A percentile compares a stretch with the other conserved stretches of the same genome.
phyloP scores from a whole-genome alignment of 92 coral and sea anemone species.

The Hydrozoanthus gracilis region DNA sequence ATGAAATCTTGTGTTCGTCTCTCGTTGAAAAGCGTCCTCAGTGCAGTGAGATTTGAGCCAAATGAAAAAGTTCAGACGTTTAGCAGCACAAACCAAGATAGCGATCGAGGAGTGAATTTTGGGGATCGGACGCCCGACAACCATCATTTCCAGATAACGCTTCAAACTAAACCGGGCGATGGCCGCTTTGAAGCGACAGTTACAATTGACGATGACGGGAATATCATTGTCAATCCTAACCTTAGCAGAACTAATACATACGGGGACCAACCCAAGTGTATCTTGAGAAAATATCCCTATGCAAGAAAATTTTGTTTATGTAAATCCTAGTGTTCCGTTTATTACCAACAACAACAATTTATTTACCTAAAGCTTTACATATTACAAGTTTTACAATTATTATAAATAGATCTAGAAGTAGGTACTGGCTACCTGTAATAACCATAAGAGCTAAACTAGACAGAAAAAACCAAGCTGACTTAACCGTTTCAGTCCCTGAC shows the following conservation, averaged over 20 bases:
- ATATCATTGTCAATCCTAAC: constrained; percentile 71
- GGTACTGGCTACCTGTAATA: too few species aligned
- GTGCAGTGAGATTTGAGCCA: constrained; percentile 69
- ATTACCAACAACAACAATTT: too few species aligned
- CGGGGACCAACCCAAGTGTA: constrained; percentile 84
- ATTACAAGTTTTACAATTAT: too few species aligned
- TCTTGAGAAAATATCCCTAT: constrained; percentile 69
- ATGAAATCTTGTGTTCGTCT: constrained; percentile 66
- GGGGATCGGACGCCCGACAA: constrained; percentile 71
- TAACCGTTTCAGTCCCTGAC: too few species aligned
- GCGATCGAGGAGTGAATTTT: constrained; percentile 67
- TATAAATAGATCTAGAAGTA: too few species aligned
- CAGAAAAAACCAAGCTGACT: too few species aligned
- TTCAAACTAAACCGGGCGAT: constrained; percentile 75
- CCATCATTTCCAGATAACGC: constrained; percentile 67
- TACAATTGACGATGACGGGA: constrained; percentile 26
- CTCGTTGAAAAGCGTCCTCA: constrained; percentile 53
- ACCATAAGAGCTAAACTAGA: too few species aligned
- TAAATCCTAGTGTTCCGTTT: constrained; percentile 23
- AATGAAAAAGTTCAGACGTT: constrained; percentile 79
- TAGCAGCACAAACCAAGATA: constrained; percentile 75
- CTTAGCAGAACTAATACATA: constrained; percentile 87
- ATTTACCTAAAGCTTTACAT: too few species aligned
- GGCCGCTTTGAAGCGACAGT: constrained; percentile 88
- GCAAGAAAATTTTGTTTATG: constrained; percentile 82